Evolutionary conservation across 2,888 invertebrate species (phyloP), one percentile per base, ranked within the genome.

Genomic region (Drosophila pullipes): DNA sequence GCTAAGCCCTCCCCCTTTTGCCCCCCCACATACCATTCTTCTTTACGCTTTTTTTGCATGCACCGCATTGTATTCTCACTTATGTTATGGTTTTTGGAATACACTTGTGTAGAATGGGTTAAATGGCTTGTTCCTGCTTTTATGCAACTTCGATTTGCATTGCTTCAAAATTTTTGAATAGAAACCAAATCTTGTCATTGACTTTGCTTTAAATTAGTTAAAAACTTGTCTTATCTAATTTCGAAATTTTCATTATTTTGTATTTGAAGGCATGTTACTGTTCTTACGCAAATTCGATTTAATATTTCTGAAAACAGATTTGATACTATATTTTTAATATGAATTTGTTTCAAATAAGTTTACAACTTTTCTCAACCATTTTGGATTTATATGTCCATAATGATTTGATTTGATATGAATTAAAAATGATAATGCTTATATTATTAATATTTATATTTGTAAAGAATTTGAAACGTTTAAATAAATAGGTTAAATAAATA

Each of bases 31-130:
- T 65, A 31, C 65, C 61, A 41, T 47, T 62, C 67, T 68, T 65
- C 62, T 54, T 57, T 57, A 16, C 57, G 57, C n/a, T 41, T 58
- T 41, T 28, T 57, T 9, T 30, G n/a, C 30, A 6, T 35, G 58
- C 69, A 28, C 37, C 64, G 61, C 66, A 70, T 59, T 71, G 60
- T 69, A 66, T 47, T 73, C 53, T 62, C 64, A 41, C 59, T 60
- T 47, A 44, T 39, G 61, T 71, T 71, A 58, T 71, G 44, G 52
- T 41, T 54, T 49, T 25, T 5, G 11, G 4, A 5, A 63, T 58
- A 49, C 53, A 49, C 55, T 73, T 44, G 11, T 28, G 3, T 3
- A 2, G 13, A 25, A 10, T 37, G 50, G 41, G 31, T 47, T 47
- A 16, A 25, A 47, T 47, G 57, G 57, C n/a, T n/a, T 41, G 39